Percentiles rank a stretch among this genome's conserved stretches.
Conservation (phyloP, 2,797 vertebrate species). For the Pangasius larnaudii region DNA sequence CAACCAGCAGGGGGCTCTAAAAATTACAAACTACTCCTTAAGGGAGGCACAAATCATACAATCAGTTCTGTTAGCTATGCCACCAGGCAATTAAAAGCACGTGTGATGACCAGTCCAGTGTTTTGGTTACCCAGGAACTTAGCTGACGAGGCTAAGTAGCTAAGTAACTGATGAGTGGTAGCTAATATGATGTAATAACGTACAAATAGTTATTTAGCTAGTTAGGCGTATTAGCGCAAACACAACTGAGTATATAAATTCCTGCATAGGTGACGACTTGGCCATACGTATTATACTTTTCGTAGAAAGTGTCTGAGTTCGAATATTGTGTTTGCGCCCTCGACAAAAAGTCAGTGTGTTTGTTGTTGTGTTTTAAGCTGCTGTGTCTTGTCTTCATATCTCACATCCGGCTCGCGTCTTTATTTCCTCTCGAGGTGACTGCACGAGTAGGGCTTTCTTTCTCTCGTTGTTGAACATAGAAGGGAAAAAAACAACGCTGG, state of each 20-base stretch:
- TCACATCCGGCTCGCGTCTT: neutral
- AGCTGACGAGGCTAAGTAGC: neutral
- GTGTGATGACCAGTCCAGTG: neutral
- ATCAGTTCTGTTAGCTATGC: neutral
- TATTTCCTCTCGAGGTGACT: neutral
- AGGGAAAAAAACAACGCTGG: too few species aligned
- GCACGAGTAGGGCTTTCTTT: neutral
- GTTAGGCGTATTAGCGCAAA: neutral
- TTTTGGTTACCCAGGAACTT: neutral
- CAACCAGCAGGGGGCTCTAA: constrained; percentile 7
- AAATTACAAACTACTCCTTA: neutral
- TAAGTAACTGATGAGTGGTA: too few species aligned
- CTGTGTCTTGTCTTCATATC: neutral
- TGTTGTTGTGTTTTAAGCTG: neutral
- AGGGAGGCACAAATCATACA: neutral
- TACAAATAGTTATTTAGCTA: neutral
- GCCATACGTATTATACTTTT: neutral
- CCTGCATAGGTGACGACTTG: neutral
- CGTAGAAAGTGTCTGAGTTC: neutral
- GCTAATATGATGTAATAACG: neutral
- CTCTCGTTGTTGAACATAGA: neutral
- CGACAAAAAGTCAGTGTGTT: neutral
- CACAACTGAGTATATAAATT: neutral
- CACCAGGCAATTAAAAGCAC: neutral
- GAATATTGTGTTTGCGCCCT: neutral